These are phyloP conservation scores for Corydoras sp. DNA, from an alignment of 2,113 vertebrate genomes.

Conservation along the genomic window DNA sequence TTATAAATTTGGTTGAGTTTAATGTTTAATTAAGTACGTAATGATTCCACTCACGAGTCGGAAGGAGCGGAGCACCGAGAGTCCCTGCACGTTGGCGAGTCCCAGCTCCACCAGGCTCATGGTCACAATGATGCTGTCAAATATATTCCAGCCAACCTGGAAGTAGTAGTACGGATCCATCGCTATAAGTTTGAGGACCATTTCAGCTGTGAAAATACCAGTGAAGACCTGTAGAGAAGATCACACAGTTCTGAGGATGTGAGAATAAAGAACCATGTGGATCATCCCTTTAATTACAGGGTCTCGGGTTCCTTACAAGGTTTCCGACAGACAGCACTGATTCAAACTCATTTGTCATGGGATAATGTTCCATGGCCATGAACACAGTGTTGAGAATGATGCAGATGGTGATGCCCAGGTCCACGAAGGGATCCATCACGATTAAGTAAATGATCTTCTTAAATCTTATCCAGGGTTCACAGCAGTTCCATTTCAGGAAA, in stretches of 20 bases:
- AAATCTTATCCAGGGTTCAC: conserved; percentile 68
- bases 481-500: conserved; percentile 88
- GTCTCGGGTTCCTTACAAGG: conserved; percentile 67
- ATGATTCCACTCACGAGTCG: conserved; percentile 71
- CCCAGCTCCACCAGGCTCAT: conserved; percentile 90
- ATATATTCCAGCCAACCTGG: conserved; percentile 95
- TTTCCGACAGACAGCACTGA: conserved; percentile 75
- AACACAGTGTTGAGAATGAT: conserved; percentile 93
- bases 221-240: conserved; percentile 80
- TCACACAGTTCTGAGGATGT: not conserved
- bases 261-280: not conserved
- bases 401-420: conserved; percentile 92
- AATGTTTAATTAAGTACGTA: too few relatives aligned
- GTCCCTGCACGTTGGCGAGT: conserved; percentile 80
- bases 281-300: not conserved
- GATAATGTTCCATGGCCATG: conserved; percentile 98
- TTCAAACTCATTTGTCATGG: conserved; percentile 78
- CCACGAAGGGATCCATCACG: conserved; percentile 93
- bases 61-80: conserved; percentile 93
- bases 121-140: conserved; percentile 91
- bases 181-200: conserved; percentile 89
- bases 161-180: conserved; percentile 93
- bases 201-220: conserved; percentile 89
- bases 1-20: too few relatives aligned
- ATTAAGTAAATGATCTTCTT: conserved; percentile 70